These are phyloP conservation scores for Ephestia elutella DNA, from an alignment of 1,140 invertebrate genomes.

Conservation along the genomic window DNA sequence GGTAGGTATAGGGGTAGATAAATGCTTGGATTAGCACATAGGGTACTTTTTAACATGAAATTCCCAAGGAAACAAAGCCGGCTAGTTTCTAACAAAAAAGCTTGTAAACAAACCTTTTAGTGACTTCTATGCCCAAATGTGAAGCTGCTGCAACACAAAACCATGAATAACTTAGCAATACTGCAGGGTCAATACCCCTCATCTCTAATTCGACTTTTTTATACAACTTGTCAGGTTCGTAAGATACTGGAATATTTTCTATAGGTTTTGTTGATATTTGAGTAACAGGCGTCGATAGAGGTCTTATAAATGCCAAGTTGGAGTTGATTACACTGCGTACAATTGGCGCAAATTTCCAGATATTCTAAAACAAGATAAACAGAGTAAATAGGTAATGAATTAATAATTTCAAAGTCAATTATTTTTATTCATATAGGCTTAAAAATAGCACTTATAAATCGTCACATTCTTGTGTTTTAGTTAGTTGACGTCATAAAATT, in stretches of 20 bases:
- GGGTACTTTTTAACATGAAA: too few species aligned
- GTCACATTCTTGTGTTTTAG: too few species aligned
- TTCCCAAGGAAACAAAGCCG: too few species aligned
- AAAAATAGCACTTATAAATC: too few species aligned
- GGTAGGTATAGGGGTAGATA: too few species aligned
- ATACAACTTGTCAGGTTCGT: conserved; percentile 84
- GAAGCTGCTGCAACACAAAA: conserved; percentile 87
- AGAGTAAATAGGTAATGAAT: background rate
- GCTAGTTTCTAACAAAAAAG: background rate
- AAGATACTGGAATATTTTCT: conserved; percentile 18
- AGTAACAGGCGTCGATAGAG: conserved; percentile 29
- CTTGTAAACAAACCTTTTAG: conserved; percentile 77
- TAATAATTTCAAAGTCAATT: background rate
- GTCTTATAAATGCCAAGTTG: conserved; percentile 27
- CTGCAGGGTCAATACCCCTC: conserved; percentile 88
- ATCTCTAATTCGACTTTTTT: conserved; percentile 91
- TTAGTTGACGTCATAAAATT: too few species aligned
- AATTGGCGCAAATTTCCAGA: conserved; percentile 37
- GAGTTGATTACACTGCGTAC: conserved; percentile 25
- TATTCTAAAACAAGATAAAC: conserved; percentile 35
- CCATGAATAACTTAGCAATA: conserved; percentile 90
- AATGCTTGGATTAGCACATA: too few species aligned
- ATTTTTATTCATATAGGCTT: too few species aligned
- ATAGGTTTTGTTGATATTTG: conserved; percentile 34
- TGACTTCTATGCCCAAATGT: conserved; percentile 85